Evolutionary conservation across 2,113 vertebrate species (phyloP).

Genomic region (Planiliza haematocheilus): DNA sequence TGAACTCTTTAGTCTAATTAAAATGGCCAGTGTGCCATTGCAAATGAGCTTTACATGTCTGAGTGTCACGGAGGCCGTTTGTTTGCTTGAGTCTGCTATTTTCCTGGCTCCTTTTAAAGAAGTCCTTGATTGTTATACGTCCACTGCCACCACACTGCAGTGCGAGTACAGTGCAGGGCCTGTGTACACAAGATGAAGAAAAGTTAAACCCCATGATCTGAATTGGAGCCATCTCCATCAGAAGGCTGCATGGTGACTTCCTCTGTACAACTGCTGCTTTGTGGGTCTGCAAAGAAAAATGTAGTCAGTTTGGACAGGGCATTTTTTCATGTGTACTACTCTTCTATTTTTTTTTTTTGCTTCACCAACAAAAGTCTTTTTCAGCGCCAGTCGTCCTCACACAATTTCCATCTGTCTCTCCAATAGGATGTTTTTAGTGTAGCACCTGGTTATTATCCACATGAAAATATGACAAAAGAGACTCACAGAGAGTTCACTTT

Average conservation of each 20-base stretch:
- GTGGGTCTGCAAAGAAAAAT: not conserved
- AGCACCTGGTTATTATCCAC: no score
- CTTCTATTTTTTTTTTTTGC: no score
- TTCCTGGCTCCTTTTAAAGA: not conserved
- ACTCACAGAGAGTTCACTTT: no score
- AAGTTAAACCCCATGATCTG: conserved; percentile 20
- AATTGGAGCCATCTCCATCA: conserved; percentile 24
- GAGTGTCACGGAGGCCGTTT: not conserved
- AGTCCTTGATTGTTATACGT: not conserved
- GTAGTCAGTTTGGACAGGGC: not conserved
- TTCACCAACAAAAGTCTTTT: no score
- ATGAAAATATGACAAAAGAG: no score
- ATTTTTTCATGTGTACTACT: not conserved
- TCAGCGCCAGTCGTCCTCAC: no score
- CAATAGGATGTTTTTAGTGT: no score
- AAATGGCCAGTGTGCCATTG: conserved; percentile 30
- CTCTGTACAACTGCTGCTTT: conserved; percentile 24
- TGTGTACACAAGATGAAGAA: conserved; percentile 22
- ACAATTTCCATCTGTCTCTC: no score
- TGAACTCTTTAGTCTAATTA: conserved; percentile 32
- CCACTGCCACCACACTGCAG: not conserved
- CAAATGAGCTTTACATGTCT: conserved; percentile 36
- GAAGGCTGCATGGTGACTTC: conserved; percentile 2
- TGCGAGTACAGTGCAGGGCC: not conserved
- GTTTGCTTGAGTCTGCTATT: not conserved